Base-by-base conservation (phyloP, 2,113 vertebrate species). In the Aegypius monachus region DNA sequence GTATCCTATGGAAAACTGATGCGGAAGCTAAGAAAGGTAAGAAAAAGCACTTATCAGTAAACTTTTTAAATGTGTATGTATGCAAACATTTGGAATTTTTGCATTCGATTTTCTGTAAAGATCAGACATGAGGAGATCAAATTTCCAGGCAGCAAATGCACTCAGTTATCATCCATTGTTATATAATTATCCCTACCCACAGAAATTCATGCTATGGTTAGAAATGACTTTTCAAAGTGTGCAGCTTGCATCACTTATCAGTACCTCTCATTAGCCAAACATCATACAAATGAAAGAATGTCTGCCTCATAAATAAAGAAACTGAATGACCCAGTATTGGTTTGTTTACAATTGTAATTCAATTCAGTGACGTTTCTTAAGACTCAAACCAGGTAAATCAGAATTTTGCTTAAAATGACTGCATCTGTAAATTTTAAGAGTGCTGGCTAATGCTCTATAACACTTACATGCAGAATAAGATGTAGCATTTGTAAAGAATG, bases 1-100 rank as follows among this genome's bases (percentile, higher is more conserved):
- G 97, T 98, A 80, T 99, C 99, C 90, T 99, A 99, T 79, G 99
- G 99, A 73, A 99, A 99, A 95, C 93, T 99, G 62, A 98, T 99
- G 93, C 93, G 16, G 91, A 99, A 99, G 84, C 97, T 99, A 80
- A 98, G 97, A 95, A 99, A 99, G 98, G 99, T 99, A 91, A 86
- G 98, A 97, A 78, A 36, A 5, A 96, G 52, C n/a, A 77, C 20
- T 86, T 38, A 4, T 1, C 68, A 72, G n/a, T 55, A 70, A 66
- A 73, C 11, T 45, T 77, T 7, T 58, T 2, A 75, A 71, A 86
- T 19, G 15, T 18, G 11, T 19, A 5, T 52, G 26, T 21, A 17
- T 34, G 74, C 34, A 73, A 58, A 62, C 11, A 42, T 27, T 68
- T 65, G 45, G 34, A 61, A 59, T 48, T 32, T 38, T 59, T 68